Percentiles rank a stretch among this genome's conserved stretches.
phyloP scores from a whole-genome alignment of 2,113 vertebrate genomes.

The Spilogale gracilis region DNA sequence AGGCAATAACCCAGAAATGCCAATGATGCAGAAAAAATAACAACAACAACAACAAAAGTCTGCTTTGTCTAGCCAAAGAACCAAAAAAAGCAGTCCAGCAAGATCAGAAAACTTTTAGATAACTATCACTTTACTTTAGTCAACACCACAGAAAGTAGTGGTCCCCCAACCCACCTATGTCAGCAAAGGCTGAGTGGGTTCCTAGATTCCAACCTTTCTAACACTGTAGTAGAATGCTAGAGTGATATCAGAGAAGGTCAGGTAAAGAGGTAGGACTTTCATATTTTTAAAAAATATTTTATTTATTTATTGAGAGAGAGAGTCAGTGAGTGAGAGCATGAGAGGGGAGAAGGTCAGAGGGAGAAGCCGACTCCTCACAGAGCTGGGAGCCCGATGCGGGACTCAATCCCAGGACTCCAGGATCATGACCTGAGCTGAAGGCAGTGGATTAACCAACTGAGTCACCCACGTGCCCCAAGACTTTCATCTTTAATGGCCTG shows the following conservation, averaged over 20 bases:
- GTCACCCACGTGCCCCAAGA: too few species aligned
- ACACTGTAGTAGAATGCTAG: background rate
- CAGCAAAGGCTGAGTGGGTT: background rate
- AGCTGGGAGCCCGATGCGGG: too few species aligned
- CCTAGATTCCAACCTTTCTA: background rate
- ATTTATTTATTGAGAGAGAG: too few species aligned
- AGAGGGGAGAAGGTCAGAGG: too few species aligned
- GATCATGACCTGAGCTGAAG: too few species aligned
- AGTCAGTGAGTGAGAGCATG: too few species aligned
- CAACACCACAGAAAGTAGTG: background rate
- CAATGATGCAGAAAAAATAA: background rate
- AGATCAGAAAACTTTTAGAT: background rate
- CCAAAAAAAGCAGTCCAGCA: background rate
- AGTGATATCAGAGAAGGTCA: background rate
- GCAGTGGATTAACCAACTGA: too few species aligned
- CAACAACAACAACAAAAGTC: background rate
- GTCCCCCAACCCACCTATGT: background rate
- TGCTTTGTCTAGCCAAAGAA: background rate
- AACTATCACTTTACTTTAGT: background rate
- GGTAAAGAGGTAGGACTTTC: background rate
- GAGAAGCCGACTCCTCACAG: too few species aligned
- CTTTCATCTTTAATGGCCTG: background rate
- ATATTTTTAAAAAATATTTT: background rate
- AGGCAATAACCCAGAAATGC: background rate
- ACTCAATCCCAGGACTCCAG: too few species aligned